Percentiles rank a stretch among this genome's conserved stretches.
Evolutionary conservation across 2,113 vertebrate species (phyloP).

Genomic region (Corythornis madagascariensis): DNA sequence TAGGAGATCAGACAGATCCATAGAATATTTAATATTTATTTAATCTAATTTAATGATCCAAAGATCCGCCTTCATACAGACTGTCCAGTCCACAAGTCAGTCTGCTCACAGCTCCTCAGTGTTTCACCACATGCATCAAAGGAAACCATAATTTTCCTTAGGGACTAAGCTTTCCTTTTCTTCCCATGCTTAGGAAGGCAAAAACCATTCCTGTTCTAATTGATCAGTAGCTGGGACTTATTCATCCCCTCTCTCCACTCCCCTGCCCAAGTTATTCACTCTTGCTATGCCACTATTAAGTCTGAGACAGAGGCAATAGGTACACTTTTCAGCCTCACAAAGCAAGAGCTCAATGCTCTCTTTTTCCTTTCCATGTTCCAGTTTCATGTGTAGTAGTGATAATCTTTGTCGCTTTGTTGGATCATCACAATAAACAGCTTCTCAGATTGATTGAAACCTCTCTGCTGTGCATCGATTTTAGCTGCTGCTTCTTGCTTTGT

Average conservation of each 20-base stretch:
- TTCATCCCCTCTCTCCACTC: background rate
- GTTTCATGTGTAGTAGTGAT: constrained; percentile 33
- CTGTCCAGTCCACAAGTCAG: background rate
- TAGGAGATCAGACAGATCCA: background rate
- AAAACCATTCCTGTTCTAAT: background rate
- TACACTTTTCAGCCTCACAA: background rate
- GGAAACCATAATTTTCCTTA: background rate
- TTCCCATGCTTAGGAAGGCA: background rate
- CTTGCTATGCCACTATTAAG: background rate
- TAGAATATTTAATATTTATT: background rate
- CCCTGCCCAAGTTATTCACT: background rate
- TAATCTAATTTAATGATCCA: too few species aligned
- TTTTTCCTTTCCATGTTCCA: constrained; percentile 10
- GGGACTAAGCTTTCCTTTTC: background rate
- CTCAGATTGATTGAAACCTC: constrained; percentile 68
- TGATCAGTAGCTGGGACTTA: background rate
- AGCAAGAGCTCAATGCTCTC: constrained; percentile 2
- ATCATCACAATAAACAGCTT: constrained; percentile 51
- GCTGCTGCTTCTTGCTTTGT: constrained; percentile 52
- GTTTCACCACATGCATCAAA: background rate
- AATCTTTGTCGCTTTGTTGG: constrained; percentile 63
- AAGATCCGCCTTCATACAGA: background rate
- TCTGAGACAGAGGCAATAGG: background rate
- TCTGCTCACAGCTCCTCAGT: background rate
- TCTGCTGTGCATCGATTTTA: constrained; percentile 60